Evolutionary conservation across 1,140 invertebrate species (phyloP).

Genomic region (Drosophila setifemur): DNA sequence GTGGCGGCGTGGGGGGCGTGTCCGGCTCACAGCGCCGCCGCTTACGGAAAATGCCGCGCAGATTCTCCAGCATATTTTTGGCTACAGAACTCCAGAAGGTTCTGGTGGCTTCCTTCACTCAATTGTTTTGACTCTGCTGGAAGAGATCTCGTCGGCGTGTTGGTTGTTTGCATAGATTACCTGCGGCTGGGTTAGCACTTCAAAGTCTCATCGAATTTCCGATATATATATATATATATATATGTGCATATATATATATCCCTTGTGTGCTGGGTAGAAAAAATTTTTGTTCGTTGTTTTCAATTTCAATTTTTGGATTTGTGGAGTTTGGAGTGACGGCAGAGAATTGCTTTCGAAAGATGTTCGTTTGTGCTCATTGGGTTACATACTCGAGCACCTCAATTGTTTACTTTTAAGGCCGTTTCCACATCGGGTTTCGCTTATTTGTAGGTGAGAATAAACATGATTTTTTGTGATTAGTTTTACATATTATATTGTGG

Average conservation of each 20-base stretch:
- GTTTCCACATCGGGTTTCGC: not conserved
- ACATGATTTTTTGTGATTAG: conserved; percentile 3
- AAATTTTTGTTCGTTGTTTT: conserved; percentile 15
- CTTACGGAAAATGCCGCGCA: conserved; percentile 72
- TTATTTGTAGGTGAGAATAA: not conserved
- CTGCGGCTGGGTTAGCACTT: not conserved
- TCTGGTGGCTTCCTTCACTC: conserved; percentile 25
- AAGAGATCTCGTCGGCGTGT: not conserved
- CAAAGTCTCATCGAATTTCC: not conserved
- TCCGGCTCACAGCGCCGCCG: conserved; percentile 56
- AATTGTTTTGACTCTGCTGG: not conserved
- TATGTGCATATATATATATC: no score
- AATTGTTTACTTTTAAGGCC: not conserved
- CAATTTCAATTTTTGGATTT: no score
- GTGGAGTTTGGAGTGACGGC: conserved; percentile 12
- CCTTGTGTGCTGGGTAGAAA: no score
- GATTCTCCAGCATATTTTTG: conserved; percentile 66
- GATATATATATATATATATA: no score
- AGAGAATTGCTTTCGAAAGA: not conserved
- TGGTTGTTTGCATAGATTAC: conserved; percentile 27
- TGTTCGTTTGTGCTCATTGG: not conserved
- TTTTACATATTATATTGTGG: conserved; percentile 11
- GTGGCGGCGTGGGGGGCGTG: not conserved
- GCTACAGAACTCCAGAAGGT: conserved; percentile 23
- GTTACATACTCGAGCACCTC: not conserved